Evolutionary conservation across 2,797 vertebrate genomes (phyloP).

Genomic region (Alfaro cultratus): DNA sequence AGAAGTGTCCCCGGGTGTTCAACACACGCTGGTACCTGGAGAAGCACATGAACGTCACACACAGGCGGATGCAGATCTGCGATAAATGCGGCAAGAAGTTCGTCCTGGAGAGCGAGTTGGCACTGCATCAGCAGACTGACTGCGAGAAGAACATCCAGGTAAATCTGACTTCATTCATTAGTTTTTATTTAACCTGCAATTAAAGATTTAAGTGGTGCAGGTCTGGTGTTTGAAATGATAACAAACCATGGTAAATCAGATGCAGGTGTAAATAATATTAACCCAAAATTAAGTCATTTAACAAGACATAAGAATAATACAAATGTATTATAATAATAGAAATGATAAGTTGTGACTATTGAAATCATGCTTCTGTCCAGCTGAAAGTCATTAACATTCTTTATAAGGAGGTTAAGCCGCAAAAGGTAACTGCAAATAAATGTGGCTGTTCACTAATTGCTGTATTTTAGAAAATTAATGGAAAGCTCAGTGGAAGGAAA

Average conservation of each 20-base stretch:
- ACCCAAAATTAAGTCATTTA: neutral
- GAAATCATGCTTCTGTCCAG: neutral
- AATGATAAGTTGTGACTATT: neutral
- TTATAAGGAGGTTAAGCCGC: neutral
- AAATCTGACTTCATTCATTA: conserved; percentile 43
- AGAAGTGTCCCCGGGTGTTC: conserved; percentile 98
- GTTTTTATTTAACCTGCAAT: neutral
- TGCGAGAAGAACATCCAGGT: conserved; percentile 99
- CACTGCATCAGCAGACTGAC: conserved; percentile 99
- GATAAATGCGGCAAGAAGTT: conserved; percentile 99
- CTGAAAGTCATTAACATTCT: neutral
- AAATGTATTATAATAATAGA: neutral
- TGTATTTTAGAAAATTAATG: neutral
- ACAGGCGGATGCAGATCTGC: conserved; percentile 98
- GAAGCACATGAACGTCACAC: conserved; percentile 99
- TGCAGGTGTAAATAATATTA: neutral
- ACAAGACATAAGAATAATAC: neutral
- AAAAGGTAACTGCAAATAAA: neutral
- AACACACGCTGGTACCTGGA: conserved; percentile 99
- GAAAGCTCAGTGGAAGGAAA: neutral
- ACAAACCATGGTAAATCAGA: neutral
- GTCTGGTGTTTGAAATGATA: neutral
- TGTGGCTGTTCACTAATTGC: neutral
- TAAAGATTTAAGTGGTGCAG: neutral
- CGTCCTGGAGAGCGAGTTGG: conserved; percentile 98